phyloP scores from a whole-genome alignment of 2,888 invertebrate genomes.

The Sinodicranocentrus sp. region DNA sequence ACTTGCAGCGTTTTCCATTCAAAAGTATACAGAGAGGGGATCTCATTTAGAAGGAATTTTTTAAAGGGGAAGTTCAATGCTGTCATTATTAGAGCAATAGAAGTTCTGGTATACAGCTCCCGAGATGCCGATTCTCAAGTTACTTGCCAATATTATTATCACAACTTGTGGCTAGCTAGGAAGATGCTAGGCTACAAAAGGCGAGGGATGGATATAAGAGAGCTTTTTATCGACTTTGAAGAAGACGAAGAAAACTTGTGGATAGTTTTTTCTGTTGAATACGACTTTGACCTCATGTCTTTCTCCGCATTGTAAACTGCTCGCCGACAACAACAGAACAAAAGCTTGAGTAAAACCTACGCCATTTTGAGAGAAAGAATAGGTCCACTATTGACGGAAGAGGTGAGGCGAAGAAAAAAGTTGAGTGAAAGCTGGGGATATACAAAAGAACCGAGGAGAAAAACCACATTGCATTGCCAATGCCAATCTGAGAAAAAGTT shows the following conservation, averaged over 20 bases:
- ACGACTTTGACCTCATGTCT: neutral
- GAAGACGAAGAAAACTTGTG: no score
- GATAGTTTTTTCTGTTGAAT: neutral
- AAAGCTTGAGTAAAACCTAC: no score
- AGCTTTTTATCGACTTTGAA: no score
- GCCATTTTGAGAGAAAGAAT: neutral
- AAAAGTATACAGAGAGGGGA: no score
- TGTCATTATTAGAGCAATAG: neutral
- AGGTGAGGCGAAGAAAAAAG: neutral
- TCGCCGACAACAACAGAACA: neutral
- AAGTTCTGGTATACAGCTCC: neutral
- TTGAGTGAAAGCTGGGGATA: neutral
- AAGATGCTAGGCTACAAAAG: no score
- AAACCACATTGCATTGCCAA: neutral
- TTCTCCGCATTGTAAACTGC: neutral
- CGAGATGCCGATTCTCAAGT: constrained; percentile 4
- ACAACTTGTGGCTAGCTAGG: constrained; percentile 19
- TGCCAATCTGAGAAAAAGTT: neutral
- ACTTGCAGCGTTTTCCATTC: no score
- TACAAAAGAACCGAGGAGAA: no score
- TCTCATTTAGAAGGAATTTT: no score
- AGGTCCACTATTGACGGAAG: neutral
- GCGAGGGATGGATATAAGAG: no score
- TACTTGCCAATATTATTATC: constrained; percentile 8
- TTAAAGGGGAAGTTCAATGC: no score